Base-by-base conservation (phyloP, 2,888 invertebrate species). In the Melipona beecheii region DNA sequence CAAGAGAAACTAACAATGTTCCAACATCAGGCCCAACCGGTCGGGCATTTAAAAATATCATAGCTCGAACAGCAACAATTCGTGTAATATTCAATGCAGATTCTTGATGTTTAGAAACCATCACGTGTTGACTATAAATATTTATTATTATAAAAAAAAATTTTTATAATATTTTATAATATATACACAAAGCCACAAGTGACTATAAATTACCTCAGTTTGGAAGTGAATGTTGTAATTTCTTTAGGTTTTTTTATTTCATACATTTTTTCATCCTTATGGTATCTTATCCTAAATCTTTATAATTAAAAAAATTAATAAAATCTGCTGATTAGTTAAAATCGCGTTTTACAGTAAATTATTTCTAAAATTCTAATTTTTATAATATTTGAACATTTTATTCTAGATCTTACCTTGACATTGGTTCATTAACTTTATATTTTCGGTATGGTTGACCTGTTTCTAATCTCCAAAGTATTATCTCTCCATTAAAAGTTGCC, bases 381-480 rank as follows among this genome's bases (percentile, higher is more conserved):
- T 11, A 9, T 73, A 36, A 36, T 13, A 31, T 56, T 54, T 24
- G 13, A 52, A 71, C 19, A 17, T 69, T 52, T 43, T 58, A 24
- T 58, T 60, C 5, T 36, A 13, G 24, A 78, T 66, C 2, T 74
- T 64, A 93, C 92, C 94, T 95, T 56, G 91, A 84, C 17, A 83
- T 92, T n/a, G 95, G 95, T 81, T 94, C 91, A 78, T 92, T 91
- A 0, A 95, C 95, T 83, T 91, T 89, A 71, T 91, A 92, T 75
- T 87, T 89, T 81, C 92, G 90, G 93, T 97, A 97, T 0, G 97
- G 96, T 92, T 97, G 97, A 0, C 97, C 97, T 0, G 97, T 98
- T 94, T 98, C 97, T 77, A 98, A 95, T 87, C 97, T 96, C 98
- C 98, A 98, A 87, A 98, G 95, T 43, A 98, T 95, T 70, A 98